Evolutionary conservation across 2,888 invertebrate species (phyloP).

Genomic region (Drosophila nigritarsus): DNA sequence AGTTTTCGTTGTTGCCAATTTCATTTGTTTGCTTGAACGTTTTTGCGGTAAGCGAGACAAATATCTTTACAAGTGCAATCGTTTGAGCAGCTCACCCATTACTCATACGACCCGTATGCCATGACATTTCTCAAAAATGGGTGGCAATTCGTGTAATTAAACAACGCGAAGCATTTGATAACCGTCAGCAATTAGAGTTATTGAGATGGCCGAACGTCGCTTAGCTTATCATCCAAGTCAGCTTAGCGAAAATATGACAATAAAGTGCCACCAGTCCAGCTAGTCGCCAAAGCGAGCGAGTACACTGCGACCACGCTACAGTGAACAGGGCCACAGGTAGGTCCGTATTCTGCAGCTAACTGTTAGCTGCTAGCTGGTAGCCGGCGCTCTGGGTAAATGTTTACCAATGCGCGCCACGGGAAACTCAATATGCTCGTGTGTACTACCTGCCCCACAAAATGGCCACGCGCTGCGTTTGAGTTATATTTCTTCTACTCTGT

Average conservation of each 20-base stretch:
- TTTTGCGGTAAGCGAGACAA: constrained; percentile 52
- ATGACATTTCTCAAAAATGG: constrained; percentile 33
- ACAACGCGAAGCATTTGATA: constrained; percentile 59
- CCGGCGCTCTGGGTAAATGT: constrained; percentile 61
- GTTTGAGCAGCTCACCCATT: constrained; percentile 29
- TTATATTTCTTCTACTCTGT: constrained; percentile 25
- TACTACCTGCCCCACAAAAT: constrained; percentile 41
- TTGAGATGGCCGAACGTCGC: constrained; percentile 62
- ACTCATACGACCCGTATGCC: constrained; percentile 52
- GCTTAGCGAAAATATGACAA: constrained; percentile 58
- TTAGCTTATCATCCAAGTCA: constrained; percentile 53
- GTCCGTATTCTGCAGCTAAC: constrained; percentile 2
- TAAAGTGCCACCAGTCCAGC: constrained; percentile 25
- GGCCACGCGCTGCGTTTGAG: constrained; percentile 61
- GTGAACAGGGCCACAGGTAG: constrained; percentile 26
- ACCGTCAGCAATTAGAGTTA: constrained; percentile 70
- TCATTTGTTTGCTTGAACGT: constrained; percentile 6
- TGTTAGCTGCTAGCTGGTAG: constrained; percentile 12
- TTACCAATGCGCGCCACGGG: constrained; percentile 69
- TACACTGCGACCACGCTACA: constrained; percentile 33
- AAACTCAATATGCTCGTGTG: constrained; percentile 72
- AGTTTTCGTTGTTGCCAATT: constrained; percentile 11
- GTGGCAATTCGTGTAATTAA: constrained; percentile 68
- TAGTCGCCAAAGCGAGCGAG: background rate
- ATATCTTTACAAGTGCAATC: constrained; percentile 52